Conservation (phyloP, 2,888 invertebrate genomes). For the Lottia scabra region DNA sequence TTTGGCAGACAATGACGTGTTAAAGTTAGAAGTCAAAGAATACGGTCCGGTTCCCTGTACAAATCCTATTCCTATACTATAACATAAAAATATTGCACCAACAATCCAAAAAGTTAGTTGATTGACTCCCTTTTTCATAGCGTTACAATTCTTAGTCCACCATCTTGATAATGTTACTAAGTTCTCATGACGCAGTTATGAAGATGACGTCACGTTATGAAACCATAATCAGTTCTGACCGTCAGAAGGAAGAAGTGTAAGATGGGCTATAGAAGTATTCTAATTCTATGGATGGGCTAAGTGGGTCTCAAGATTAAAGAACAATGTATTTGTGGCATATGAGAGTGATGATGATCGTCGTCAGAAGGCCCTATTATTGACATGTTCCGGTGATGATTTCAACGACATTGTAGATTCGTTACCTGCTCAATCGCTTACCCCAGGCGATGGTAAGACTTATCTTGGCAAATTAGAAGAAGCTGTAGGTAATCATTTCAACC, state of each 20-base stretch:
- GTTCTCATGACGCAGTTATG: background rate
- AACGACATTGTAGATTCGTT: conserved; percentile 6
- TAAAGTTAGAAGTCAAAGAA: no score
- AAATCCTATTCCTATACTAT: no score
- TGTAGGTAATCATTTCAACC: background rate
- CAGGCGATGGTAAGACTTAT: background rate
- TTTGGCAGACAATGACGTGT: background rate
- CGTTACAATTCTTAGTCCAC: background rate
- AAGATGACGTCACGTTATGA: background rate
- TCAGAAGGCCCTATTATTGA: conserved; percentile 2
- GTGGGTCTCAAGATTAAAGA: background rate
- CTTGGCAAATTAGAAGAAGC: background rate
- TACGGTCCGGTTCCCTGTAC: no score
- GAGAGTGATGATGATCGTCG: background rate
- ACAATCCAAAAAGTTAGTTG: no score
- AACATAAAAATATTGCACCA: no score
- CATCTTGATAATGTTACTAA: background rate
- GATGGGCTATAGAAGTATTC: no score
- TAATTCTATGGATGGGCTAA: no score
- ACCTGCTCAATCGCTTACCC: background rate
- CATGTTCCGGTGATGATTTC: conserved; percentile 5
- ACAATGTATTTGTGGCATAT: conserved; percentile 9
- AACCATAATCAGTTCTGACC: no score
- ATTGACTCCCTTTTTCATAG: background rate
- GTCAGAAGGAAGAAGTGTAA: background rate